Conservation (phyloP, 2,797 vertebrate species). For the Holocentrus rufus region DNA sequence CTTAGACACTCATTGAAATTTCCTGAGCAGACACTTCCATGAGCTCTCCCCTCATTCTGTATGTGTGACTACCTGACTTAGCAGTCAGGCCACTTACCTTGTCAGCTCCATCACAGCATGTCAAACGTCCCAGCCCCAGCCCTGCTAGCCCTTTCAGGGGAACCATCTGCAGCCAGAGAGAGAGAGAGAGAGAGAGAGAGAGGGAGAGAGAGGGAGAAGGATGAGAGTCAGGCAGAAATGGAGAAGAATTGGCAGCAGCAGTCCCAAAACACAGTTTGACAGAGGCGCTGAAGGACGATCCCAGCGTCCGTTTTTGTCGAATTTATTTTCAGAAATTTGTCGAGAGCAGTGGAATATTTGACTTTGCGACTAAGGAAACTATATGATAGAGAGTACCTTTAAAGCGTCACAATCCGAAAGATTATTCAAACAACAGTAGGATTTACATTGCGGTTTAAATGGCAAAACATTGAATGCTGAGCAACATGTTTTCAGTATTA, state of each 20-base stretch:
- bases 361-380: neutral
- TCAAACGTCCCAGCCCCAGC: slow-evolving; percentile 47
- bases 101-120: slow-evolving; percentile 56
- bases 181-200: slow-evolving; percentile 9
- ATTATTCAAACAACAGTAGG: neutral
- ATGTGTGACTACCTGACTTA: slow-evolving; percentile 50
- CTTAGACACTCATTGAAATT: slow-evolving; percentile 47
- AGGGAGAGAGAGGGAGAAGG: neutral
- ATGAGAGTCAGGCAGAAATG: slow-evolving; percentile 23
- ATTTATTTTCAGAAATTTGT: neutral
- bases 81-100: slow-evolving; percentile 66
- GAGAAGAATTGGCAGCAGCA: neutral
- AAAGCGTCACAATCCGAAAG: neutral
- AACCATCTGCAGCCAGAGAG: slow-evolving; percentile 7
- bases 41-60: slow-evolving; percentile 22
- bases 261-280: neutral
- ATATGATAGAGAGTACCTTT: neutral
- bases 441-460: neutral
- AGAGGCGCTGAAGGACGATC: too few relatives aligned
- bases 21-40: slow-evolving; percentile 61
- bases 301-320: too few relatives aligned
- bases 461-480: neutral
- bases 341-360: neutral
- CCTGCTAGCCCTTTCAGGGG: slow-evolving; percentile 40
- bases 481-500: slow-evolving; percentile 25